Conservation (phyloP, 2,113 vertebrate species). For the Scalopus aquaticus region DNA sequence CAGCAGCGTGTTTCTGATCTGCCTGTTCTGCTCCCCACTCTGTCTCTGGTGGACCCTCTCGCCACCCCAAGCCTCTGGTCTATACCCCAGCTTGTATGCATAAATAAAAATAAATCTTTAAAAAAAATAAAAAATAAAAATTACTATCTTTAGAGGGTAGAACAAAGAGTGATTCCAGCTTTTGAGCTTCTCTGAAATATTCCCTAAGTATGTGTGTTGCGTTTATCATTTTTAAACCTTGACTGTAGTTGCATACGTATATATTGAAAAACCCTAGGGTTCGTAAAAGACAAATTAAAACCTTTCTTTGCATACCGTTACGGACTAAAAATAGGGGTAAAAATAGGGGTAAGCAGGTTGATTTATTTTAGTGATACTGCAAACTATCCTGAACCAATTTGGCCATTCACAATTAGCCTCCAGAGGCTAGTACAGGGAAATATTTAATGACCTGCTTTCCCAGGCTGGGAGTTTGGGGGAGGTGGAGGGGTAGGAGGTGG, state of each 20-base stretch:
- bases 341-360: not conserved
- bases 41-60: too few species aligned
- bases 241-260: not conserved
- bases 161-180: not conserved
- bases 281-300: slow-evolving; percentile 33
- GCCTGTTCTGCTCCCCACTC: too few species aligned
- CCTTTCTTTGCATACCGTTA: not conserved
- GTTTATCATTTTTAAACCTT: not conserved
- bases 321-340: not conserved
- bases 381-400: not conserved
- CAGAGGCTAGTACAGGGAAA: not conserved
- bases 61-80: too few species aligned
- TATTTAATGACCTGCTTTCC: not conserved
- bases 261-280: not conserved
- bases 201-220: not conserved
- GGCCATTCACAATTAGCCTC: not conserved
- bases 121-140: too few species aligned
- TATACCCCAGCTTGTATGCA: too few species aligned
- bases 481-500: not conserved
- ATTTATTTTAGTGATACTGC: not conserved
- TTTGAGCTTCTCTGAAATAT: not conserved
- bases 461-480: not conserved
- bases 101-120: too few species aligned
- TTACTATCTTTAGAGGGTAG: not conserved
- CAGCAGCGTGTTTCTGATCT: too few species aligned